phyloP scores from a whole-genome alignment of 64 coral and sea anemone genomes.

The Porites lutea region DNA sequence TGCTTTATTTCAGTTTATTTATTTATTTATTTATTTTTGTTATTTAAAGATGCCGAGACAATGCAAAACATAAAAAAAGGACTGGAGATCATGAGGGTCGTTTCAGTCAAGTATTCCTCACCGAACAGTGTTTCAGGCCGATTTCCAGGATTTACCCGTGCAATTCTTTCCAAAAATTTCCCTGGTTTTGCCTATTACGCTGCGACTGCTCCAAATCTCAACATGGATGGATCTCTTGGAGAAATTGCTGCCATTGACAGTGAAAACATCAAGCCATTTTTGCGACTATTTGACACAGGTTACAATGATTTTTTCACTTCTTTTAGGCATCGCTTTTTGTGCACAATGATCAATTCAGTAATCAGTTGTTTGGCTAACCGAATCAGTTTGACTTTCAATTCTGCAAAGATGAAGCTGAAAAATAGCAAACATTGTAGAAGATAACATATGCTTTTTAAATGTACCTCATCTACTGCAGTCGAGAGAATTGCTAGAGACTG shows the following conservation, averaged over 20 bases:
- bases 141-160: slow-evolving; percentile 19
- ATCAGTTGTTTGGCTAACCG: too few relatives aligned
- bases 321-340: too few relatives aligned
- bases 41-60: not conserved
- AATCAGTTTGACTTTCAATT: too few relatives aligned
- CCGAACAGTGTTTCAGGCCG: slow-evolving; percentile 26
- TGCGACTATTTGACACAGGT: slow-evolving; percentile 6
- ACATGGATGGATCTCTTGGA: not conserved
- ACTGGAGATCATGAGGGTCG: not conserved
- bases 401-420: too few relatives aligned
- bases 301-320: not conserved
- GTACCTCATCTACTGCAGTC: too few relatives aligned
- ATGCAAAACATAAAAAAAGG: slow-evolving; percentile 8
- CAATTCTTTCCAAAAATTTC: not conserved
- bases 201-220: slow-evolving; percentile 19
- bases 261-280: not conserved
- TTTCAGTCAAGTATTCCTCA: slow-evolving; percentile 26
- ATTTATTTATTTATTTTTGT: not conserved
- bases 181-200: slow-evolving; percentile 36
- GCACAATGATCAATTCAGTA: too few relatives aligned
- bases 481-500: too few relatives aligned
- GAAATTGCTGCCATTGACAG: not conserved
- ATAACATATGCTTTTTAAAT: too few relatives aligned
- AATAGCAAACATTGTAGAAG: too few relatives aligned
- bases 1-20: too few relatives aligned